Percentiles rank a stretch among this genome's conserved stretches.
Evolutionary conservation across 1,140 invertebrate genomes (phyloP).

Genomic region (Trinorchestia longiramus): DNA sequence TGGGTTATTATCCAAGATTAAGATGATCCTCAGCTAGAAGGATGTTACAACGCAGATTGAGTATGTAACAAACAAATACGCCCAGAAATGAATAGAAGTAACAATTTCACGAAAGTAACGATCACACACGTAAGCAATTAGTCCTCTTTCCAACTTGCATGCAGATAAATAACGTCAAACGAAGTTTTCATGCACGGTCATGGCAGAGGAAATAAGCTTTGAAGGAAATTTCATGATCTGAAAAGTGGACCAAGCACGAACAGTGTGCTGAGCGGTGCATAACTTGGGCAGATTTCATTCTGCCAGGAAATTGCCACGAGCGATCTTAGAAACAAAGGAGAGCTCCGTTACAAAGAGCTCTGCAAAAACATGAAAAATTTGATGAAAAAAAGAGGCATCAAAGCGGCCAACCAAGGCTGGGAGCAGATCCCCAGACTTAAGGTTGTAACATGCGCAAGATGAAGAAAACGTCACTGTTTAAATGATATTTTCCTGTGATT

Average conservation of each 20-base stretch:
- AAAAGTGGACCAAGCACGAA: not conserved
- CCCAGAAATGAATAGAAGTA: too few species aligned
- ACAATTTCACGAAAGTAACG: not conserved
- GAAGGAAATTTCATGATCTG: not conserved
- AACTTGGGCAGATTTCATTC: constrained; percentile 26
- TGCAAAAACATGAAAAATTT: not conserved
- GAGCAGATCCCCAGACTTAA: not conserved
- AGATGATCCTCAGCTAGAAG: not conserved
- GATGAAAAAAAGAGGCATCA: not conserved
- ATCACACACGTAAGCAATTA: not conserved
- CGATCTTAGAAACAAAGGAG: constrained; percentile 32
- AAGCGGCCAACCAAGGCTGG: not conserved
- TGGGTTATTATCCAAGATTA: too few species aligned
- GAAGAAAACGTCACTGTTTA: not conserved
- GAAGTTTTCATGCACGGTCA: not conserved
- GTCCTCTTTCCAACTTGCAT: not conserved
- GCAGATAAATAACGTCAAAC: not conserved
- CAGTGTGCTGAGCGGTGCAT: not conserved
- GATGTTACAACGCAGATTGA: not conserved
- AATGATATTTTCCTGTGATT: not conserved
- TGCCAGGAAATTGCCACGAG: constrained; percentile 1
- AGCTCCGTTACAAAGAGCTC: constrained; percentile 15
- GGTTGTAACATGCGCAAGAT: not conserved
- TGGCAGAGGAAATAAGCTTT: not conserved
- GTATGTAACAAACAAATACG: not conserved